A percentile compares a stretch with the other conserved stretches of the same genome.
Evolutionary conservation across 2,888 invertebrate species (phyloP).

Genomic region (Ctenicera cuprea): DNA sequence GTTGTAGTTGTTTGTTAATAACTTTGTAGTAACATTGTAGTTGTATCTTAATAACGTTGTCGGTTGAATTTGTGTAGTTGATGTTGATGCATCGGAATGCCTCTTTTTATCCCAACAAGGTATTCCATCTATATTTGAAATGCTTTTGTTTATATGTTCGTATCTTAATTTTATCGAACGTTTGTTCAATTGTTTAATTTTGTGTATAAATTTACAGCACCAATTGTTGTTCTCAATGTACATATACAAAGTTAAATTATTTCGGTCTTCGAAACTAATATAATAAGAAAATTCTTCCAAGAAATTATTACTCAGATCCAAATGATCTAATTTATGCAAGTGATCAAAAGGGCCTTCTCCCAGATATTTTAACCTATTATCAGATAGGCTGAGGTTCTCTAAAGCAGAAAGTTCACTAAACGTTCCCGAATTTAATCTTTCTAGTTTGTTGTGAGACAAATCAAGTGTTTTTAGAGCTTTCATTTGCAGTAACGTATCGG

Average conservation of each 20-base stretch:
- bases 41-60: too few species aligned
- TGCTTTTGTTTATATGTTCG: neutral
- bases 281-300: neutral
- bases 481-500: constrained; percentile 4
- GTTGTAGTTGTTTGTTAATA: too few species aligned
- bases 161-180: constrained; percentile 3
- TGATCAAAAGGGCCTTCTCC: constrained; percentile 18
- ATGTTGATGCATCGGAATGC: neutral
- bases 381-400: constrained; percentile 18
- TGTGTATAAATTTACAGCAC: constrained; percentile 37
- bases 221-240: constrained; percentile 41
- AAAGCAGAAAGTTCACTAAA: constrained; percentile 31
- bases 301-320: constrained; percentile 12
- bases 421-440: constrained; percentile 27
- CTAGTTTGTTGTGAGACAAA: constrained; percentile 39
- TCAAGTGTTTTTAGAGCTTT: constrained; percentile 21
- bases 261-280: neutral
- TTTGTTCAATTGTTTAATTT: constrained; percentile 1
- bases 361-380: constrained; percentile 28
- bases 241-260: constrained; percentile 4
- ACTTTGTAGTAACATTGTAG: neutral
- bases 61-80: neutral
- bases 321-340: constrained; percentile 14
- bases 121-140: constrained; percentile 19
- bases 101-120: neutral